Percentiles rank a stretch among this genome's conserved stretches.
phyloP scores from a whole-genome alignment of 2,113 vertebrate species.

The Siphamia tubifer region DNA sequence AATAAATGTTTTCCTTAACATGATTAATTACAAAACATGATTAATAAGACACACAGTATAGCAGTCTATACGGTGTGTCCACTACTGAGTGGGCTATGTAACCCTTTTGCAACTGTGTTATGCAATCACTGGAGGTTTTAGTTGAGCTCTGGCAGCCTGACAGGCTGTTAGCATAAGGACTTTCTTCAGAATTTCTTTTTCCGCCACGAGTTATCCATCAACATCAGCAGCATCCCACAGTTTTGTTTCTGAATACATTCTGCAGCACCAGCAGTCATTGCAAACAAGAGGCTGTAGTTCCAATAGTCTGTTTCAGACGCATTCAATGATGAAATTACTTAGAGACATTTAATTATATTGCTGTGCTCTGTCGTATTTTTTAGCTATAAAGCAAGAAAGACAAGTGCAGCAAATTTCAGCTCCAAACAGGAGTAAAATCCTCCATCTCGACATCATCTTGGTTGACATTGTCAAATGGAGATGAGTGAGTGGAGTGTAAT shows the following conservation, averaged over 20 bases:
- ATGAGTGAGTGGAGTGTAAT: slow-evolving; percentile 31
- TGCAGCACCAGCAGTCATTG: neutral
- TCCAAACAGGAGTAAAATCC: slow-evolving; percentile 2
- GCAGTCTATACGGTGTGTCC: neutral
- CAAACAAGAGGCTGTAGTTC: neutral
- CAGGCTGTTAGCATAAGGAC: slow-evolving; percentile 17
- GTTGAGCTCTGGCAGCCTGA: slow-evolving; percentile 54
- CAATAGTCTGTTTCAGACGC: neutral
- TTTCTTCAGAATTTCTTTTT: slow-evolving; percentile 16
- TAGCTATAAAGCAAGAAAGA: neutral
- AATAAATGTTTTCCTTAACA: too few relatives aligned
- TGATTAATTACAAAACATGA: too few relatives aligned
- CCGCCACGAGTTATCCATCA: slow-evolving; percentile 26
- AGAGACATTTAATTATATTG: slow-evolving; percentile 1
- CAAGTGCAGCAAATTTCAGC: slow-evolving; percentile 1
- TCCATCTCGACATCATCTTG: neutral
- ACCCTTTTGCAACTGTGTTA: slow-evolving; percentile 19
- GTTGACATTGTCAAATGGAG: slow-evolving; percentile 8
- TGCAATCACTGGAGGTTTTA: slow-evolving; percentile 47
- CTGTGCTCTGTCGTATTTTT: neutral
- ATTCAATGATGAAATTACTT: slow-evolving; percentile 1
- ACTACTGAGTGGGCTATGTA: neutral
- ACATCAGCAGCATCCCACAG: neutral
- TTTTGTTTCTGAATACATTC: slow-evolving; percentile 12
- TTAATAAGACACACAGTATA: too few relatives aligned